phyloP scores from a whole-genome alignment of 2,888 invertebrate genomes.

The Crematogaster levior region DNA sequence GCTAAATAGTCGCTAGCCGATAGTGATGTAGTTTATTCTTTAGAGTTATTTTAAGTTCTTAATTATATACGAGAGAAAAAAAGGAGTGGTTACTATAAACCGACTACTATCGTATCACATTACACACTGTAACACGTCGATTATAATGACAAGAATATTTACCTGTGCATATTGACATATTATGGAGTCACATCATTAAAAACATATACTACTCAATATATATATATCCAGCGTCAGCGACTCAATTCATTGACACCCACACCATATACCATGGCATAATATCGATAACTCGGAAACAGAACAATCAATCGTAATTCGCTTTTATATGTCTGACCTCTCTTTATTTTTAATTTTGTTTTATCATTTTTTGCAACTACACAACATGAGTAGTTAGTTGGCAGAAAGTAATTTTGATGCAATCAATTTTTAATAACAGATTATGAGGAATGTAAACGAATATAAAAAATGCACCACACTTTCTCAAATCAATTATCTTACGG shows the following conservation, averaged over 20 bases:
- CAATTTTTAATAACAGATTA: background rate
- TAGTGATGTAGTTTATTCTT: slow-evolving; percentile 81
- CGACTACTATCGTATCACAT: slow-evolving; percentile 82
- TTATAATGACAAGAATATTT: slow-evolving; percentile 84
- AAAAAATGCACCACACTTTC: background rate
- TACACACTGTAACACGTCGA: slow-evolving; percentile 85
- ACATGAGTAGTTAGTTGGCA: background rate
- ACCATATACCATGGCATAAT: slow-evolving; percentile 84
- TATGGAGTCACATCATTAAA: slow-evolving; percentile 85
- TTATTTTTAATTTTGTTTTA: background rate
- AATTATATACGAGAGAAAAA: slow-evolving; percentile 71
- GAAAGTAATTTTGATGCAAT: background rate
- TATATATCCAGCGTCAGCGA: slow-evolving; percentile 80
- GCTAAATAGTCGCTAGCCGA: slow-evolving; percentile 81
- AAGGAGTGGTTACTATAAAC: slow-evolving; percentile 60
- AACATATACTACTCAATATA: slow-evolving; percentile 84
- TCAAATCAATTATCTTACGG: background rate
- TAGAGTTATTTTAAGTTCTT: slow-evolving; percentile 84
- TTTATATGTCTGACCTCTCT: background rate
- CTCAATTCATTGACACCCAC: slow-evolving; percentile 85
- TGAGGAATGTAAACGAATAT: background rate
- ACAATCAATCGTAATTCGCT: background rate
- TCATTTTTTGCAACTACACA: background rate
- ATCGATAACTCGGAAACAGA: slow-evolving; percentile 51
- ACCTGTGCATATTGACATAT: slow-evolving; percentile 85